phyloP scores from a whole-genome alignment of 2,888 invertebrate genomes.

The Phymatocera aterrima region DNA sequence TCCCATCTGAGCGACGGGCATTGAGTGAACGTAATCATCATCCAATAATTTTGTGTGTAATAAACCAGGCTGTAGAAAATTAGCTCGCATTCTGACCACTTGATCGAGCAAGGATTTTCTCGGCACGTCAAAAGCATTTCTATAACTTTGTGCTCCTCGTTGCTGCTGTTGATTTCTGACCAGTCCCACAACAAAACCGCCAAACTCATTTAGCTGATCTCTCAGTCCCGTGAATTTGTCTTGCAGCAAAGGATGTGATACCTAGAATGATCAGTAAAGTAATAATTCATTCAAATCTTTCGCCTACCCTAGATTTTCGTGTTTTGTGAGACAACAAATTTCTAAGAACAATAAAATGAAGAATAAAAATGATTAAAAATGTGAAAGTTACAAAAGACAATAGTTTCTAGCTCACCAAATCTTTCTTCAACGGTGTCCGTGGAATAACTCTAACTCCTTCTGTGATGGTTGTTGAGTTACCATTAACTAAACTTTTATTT shows the following conservation, averaged over 20 bases:
- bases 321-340: background rate
- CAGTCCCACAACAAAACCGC: slow-evolving; percentile 88
- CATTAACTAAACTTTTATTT: slow-evolving; percentile 67
- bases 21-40: slow-evolving; percentile 95
- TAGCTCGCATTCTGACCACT: slow-evolving; percentile 95
- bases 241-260: slow-evolving; percentile 85
- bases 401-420: slow-evolving; percentile 78
- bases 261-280: slow-evolving; percentile 55
- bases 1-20: slow-evolving; percentile 99
- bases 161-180: slow-evolving; percentile 78
- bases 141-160: slow-evolving; percentile 81
- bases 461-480: slow-evolving; percentile 76
- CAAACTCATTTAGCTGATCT: slow-evolving; percentile 91
- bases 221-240: slow-evolving; percentile 89
- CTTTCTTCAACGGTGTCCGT: slow-evolving; percentile 84
- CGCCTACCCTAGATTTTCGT: background rate
- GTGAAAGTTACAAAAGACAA: background rate
- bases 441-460: slow-evolving; percentile 88
- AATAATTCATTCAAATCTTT: background rate
- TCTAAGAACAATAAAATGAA: background rate
- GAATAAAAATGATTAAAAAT: background rate
- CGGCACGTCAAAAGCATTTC: slow-evolving; percentile 97
- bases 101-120: slow-evolving; percentile 93
- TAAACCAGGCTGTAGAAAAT: slow-evolving; percentile 90
- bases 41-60: slow-evolving; percentile 86